Evolutionary conservation across 1,140 invertebrate species (phyloP), one percentile per base, ranked within the genome.

Genomic region (Euwallacea fornicatus): DNA sequence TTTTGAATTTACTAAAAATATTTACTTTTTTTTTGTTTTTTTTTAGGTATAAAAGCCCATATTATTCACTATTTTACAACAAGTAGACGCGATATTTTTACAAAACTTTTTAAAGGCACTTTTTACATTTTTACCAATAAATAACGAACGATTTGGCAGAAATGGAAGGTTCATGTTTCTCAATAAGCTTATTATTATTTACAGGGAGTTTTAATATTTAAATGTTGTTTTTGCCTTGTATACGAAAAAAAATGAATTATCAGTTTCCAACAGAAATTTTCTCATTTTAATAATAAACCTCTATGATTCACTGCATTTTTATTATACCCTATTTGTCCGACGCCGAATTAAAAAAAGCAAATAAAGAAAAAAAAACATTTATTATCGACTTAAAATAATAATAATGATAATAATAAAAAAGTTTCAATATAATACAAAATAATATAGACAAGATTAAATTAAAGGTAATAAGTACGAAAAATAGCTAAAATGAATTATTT

Each of bases 101-200:
- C 42, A 54, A 55, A 70, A 76, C 65, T 74, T 78, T 66, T 78
- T 75, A 78, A 80, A 81, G 78, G 80, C 78, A 79, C 78, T 79
- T 81, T 77, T 76, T 78, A 78, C 76, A 79, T 77, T 75, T 75
- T 76, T 72, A 65, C 71, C 53, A 75, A 72, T 73, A 73, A 77
- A 44, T 61, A 72, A 63, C 44, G 44, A 71, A 54, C 62, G 13
- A 66, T 67, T 78, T 80, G 77, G 76, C 76, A 81, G 79, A 78
- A 77, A 76, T 81, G 80, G 80, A 81, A 81, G 80, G 80, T 81
- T 78, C 70, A 76, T 77, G 80, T 81, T 79, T 78, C 54, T 10
- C 6, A 50, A 10, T 21, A 66, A 66, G 21, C 21, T 33, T 33
- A 33, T 33, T 33, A 33, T 33, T 33, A 33, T 33, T 33, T 33